Conservation (phyloP, 2,113 vertebrate species). For the Sitta europaea region DNA sequence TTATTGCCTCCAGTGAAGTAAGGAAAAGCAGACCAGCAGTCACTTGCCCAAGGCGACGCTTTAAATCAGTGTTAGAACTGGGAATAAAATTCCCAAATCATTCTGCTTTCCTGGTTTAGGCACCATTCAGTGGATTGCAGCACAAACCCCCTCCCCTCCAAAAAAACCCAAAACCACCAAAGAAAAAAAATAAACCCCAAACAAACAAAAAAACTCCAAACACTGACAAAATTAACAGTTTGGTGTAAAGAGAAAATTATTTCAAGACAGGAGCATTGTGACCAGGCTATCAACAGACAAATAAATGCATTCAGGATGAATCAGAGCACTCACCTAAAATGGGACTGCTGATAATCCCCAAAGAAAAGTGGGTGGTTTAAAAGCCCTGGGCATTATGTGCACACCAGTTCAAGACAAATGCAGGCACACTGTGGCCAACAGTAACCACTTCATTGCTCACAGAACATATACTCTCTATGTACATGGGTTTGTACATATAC, state of each 20-base stretch:
- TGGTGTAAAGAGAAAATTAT: not conserved
- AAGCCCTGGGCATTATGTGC: not conserved
- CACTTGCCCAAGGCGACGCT: not conserved
- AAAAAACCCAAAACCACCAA: not conserved
- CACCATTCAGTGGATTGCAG: not conserved
- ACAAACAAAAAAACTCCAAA: not conserved
- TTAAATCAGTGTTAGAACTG: not conserved
- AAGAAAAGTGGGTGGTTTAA: not conserved
- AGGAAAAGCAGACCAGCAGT: slow-evolving; percentile 7
- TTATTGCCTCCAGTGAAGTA: not conserved
- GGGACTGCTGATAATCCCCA: not conserved
- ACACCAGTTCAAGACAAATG: not conserved
- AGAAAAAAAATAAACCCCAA: not conserved
- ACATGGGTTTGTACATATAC: rapidly evolving
- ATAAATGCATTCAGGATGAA: not conserved
- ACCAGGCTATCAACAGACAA: not conserved
- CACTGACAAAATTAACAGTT: not conserved
- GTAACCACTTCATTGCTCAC: not conserved
- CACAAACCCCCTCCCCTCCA: too few species aligned
- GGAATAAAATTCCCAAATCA: slow-evolving; percentile 4
- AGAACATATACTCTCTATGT: not conserved
- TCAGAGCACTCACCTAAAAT: not conserved
- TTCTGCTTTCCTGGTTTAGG: not conserved
- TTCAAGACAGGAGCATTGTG: not conserved
- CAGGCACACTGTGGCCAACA: not conserved